A percentile compares a stretch with the other conserved stretches of the same genome.
Evolutionary conservation across 2,797 vertebrate genomes (phyloP).

Genomic region (Merluccius polli): DNA sequence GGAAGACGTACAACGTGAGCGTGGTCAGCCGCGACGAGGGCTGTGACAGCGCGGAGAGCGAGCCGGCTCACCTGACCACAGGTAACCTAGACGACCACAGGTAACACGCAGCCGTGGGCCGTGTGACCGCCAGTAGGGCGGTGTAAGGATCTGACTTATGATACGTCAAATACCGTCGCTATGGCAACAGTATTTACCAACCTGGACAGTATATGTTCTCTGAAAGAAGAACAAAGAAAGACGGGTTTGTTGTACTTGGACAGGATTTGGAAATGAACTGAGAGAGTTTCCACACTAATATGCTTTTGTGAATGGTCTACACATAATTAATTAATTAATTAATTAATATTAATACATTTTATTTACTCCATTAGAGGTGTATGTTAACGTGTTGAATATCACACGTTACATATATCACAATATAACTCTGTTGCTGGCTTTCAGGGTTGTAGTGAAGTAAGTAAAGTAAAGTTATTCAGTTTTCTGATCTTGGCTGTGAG

Average conservation of each 20-base stretch:
- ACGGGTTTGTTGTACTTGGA: too few relatives aligned
- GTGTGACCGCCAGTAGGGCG: not conserved
- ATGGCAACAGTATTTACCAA: too few relatives aligned
- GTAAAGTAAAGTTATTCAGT: not conserved
- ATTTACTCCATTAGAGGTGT: not conserved
- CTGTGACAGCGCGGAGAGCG: slow-evolving; percentile 58
- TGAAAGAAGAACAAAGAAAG: too few relatives aligned
- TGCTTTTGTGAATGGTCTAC: too few relatives aligned
- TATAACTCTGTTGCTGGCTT: not conserved
- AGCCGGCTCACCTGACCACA: slow-evolving; percentile 47
- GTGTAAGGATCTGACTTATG: too few relatives aligned
- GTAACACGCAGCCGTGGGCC: not conserved
- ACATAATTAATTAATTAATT: too few relatives aligned
- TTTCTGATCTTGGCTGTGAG: too few relatives aligned
- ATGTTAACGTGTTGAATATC: not conserved
- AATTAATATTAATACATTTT: too few relatives aligned
- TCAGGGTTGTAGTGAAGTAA: not conserved
- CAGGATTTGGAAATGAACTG: too few relatives aligned
- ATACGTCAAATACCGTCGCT: too few relatives aligned
- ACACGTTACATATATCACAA: not conserved
- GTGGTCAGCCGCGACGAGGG: slow-evolving; percentile 47
- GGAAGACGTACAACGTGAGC: slow-evolving; percentile 66
- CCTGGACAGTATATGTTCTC: too few relatives aligned
- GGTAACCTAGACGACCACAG: slow-evolving; percentile 44
- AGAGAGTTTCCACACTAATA: too few relatives aligned